These are phyloP conservation scores for Venustoraphidia nigricollis DNA, from an alignment of 2,888 invertebrate species.

Conservation along the genomic window DNA sequence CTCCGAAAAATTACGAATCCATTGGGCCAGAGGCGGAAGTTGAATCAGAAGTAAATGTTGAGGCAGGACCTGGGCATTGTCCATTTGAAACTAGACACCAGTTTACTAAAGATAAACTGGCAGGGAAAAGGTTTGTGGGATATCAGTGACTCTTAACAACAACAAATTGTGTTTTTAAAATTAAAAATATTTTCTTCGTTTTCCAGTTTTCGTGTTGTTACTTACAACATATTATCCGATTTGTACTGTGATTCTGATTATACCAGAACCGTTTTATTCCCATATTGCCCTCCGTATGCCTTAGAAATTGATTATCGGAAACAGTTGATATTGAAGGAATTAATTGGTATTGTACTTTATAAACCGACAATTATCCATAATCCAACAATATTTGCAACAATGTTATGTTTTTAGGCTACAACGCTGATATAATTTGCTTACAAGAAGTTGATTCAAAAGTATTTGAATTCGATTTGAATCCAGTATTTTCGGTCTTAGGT, in stretches of 20 bases:
- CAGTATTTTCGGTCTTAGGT: conserved; percentile 37
- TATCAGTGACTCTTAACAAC: conserved; percentile 2
- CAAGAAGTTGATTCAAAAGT: conserved; percentile 85
- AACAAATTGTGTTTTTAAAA: no score
- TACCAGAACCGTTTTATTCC: conserved; percentile 51
- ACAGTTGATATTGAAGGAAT: conserved; percentile 64
- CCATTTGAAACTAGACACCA: conserved; percentile 61
- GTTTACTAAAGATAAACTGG: conserved; percentile 43
- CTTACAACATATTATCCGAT: conserved; percentile 81
- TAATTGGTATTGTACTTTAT: conserved; percentile 37
- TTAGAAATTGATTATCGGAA: conserved; percentile 71
- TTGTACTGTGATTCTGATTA: conserved; percentile 69
- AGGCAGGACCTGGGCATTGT: conserved; percentile 54
- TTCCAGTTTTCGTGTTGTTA: conserved; percentile 55
- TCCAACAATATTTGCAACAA: background rate
- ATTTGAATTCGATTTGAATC: conserved; percentile 48
- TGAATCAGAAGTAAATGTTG: conserved; percentile 38
- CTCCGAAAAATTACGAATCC: conserved; percentile 30
- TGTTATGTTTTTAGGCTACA: conserved; percentile 48
- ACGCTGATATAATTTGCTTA: conserved; percentile 77
- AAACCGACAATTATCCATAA: background rate
- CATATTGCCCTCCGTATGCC: conserved; percentile 67
- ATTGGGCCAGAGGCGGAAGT: conserved; percentile 41
- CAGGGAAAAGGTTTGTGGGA: conserved; percentile 31
- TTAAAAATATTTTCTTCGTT: no score